A percentile compares a stretch with the other conserved stretches of the same genome.
phyloP scores from a whole-genome alignment of 2,113 vertebrate genomes.

The Cyanoramphus novaezelandiae region DNA sequence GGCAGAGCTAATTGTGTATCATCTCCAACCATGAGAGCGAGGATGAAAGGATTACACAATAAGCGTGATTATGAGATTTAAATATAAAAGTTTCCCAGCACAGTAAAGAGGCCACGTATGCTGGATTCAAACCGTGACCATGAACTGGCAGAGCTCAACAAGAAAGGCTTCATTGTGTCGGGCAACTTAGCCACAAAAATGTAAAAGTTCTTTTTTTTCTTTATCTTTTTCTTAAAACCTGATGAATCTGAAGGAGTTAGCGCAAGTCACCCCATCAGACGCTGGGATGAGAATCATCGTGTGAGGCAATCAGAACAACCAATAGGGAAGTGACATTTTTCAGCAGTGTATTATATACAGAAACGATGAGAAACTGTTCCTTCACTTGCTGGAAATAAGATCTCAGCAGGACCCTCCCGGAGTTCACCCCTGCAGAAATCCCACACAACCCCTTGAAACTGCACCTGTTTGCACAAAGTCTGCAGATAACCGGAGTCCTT shows the following conservation, averaged over 20 bases:
- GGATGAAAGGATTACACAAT: neutral
- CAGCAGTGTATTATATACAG: neutral
- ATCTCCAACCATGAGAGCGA: neutral
- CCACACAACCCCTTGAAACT: neutral
- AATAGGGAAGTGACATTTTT: neutral
- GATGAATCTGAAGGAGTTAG: neutral
- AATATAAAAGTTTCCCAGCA: neutral
- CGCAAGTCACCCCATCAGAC: neutral
- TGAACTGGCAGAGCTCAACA: neutral
- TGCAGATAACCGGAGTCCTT: fast-evolving
- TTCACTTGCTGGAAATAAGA: neutral
- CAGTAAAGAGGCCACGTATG: neutral
- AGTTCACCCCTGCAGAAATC: neutral
- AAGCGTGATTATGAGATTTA: neutral
- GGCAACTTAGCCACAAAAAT: neutral
- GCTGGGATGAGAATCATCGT: neutral
- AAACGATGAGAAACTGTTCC: neutral
- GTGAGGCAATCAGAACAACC: neutral
- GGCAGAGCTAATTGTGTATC: neutral
- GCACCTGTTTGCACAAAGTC: neutral
- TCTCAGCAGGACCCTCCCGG: neutral
- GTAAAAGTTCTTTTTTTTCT: neutral
- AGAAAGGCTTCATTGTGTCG: neutral
- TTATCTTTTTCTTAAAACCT: neutral
- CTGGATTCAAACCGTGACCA: neutral